phyloP scores from a whole-genome alignment of 1,140 invertebrate species.

The Sipha flava region DNA sequence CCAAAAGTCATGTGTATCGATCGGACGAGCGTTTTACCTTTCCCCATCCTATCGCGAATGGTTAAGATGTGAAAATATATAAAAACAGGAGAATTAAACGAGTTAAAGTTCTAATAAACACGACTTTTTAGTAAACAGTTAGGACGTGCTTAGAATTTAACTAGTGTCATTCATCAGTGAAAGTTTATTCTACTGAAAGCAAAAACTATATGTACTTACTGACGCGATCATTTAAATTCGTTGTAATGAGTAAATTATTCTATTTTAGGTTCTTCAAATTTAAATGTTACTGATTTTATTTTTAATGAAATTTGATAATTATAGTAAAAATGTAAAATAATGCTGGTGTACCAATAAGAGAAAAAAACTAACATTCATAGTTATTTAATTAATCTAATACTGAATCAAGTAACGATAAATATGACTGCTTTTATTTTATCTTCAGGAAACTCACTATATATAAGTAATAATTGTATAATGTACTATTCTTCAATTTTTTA shows the following conservation, averaged over 20 bases:
- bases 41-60: not conserved
- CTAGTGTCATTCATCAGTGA: not conserved
- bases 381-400: too few relatives aligned
- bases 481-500: too few relatives aligned
- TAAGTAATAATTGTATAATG: too few relatives aligned
- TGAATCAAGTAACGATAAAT: too few relatives aligned
- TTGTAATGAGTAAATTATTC: not conserved
- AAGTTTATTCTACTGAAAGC: not conserved
- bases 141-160: slow-evolving; percentile 23
- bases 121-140: slow-evolving; percentile 23
- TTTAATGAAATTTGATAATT: too few relatives aligned
- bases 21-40: not conserved
- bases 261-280: not conserved
- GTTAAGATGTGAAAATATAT: not conserved
- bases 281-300: not conserved
- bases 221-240: not conserved
- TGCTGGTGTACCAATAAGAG: too few relatives aligned
- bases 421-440: too few relatives aligned
- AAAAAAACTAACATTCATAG: too few relatives aligned
- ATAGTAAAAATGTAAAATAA: too few relatives aligned
- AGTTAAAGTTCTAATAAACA: slow-evolving; percentile 32
- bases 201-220: not conserved
- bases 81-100: slow-evolving; percentile 27
- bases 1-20: slow-evolving; percentile 20
- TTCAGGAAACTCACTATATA: too few relatives aligned